These are phyloP conservation scores for Eupleurogrammus muticus DNA, from an alignment of 2,797 vertebrate genomes.

Conservation along the genomic window DNA sequence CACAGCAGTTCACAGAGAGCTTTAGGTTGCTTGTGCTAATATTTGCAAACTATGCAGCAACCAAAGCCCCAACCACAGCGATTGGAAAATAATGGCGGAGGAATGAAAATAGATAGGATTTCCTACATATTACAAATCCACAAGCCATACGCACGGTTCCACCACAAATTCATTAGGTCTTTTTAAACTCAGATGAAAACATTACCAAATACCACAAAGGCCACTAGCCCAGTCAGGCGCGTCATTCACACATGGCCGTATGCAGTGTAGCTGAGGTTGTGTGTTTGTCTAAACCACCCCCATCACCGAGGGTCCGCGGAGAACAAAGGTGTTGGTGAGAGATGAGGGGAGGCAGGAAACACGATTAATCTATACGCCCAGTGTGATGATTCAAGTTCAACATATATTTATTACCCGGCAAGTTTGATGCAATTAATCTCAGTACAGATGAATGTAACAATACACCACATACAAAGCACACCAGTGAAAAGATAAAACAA, in stretches of 20 bases:
- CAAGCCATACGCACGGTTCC: slow-evolving; percentile 90
- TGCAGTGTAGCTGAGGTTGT: slow-evolving; percentile 82
- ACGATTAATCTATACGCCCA: slow-evolving; percentile 88
- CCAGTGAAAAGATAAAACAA: no score
- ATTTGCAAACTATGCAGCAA: slow-evolving; percentile 82
- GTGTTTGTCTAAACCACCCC: slow-evolving; percentile 90
- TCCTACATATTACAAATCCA: slow-evolving; percentile 91
- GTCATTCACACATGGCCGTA: slow-evolving; percentile 91
- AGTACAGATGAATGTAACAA: no score
- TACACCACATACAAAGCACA: no score
- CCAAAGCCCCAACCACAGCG: slow-evolving; percentile 75
- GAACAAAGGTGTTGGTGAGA: slow-evolving; percentile 91
- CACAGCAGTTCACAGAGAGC: slow-evolving; percentile 74
- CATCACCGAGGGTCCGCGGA: slow-evolving; percentile 83
- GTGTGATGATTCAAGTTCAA: slow-evolving; percentile 81
- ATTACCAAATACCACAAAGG: slow-evolving; percentile 93
- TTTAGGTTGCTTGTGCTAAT: slow-evolving; percentile 83
- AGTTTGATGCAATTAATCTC: no score
- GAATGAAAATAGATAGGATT: slow-evolving; percentile 90
- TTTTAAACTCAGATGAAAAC: slow-evolving; percentile 95
- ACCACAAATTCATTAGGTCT: slow-evolving; percentile 92
- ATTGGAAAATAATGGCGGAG: slow-evolving; percentile 82
- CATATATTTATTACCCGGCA: no score
- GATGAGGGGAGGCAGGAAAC: slow-evolving; percentile 88
- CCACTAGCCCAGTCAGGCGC: slow-evolving; percentile 81